These are phyloP conservation scores for Sialia sialis DNA, from an alignment of 2,113 vertebrate species.

Conservation along the genomic window DNA sequence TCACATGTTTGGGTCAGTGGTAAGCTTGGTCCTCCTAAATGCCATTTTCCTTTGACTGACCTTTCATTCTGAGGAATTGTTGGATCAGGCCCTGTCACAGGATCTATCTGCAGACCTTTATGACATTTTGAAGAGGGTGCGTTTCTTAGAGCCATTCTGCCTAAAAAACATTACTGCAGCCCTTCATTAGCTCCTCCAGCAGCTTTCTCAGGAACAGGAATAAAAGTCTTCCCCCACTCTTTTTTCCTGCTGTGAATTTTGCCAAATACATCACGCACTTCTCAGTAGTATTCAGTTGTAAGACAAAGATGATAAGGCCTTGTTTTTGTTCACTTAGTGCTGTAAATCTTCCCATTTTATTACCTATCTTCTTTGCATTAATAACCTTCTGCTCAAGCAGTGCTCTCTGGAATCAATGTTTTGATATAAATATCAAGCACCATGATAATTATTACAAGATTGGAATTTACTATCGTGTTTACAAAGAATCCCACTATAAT, in stretches of 20 bases:
- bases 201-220: background rate
- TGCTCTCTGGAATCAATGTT: background rate
- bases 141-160: constrained; percentile 23
- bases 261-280: background rate
- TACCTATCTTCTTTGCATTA: background rate
- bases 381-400: background rate
- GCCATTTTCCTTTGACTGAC: constrained; percentile 67
- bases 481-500: background rate
- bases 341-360: background rate
- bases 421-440: background rate
- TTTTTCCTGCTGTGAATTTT: background rate
- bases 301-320: background rate
- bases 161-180: background rate
- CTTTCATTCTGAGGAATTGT: constrained; percentile 60
- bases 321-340: background rate
- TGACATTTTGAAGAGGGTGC: constrained; percentile 34
- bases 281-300: background rate
- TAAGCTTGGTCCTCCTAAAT: constrained; percentile 49
- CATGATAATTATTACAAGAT: background rate
- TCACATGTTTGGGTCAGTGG: constrained; percentile 45
- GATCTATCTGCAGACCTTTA: constrained; percentile 29
- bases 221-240: background rate
- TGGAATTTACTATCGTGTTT: background rate
- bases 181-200: background rate
- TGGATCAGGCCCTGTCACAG: constrained; percentile 60